Conservation (phyloP, 1,140 invertebrate species). For the Odontomachus brunneus region DNA sequence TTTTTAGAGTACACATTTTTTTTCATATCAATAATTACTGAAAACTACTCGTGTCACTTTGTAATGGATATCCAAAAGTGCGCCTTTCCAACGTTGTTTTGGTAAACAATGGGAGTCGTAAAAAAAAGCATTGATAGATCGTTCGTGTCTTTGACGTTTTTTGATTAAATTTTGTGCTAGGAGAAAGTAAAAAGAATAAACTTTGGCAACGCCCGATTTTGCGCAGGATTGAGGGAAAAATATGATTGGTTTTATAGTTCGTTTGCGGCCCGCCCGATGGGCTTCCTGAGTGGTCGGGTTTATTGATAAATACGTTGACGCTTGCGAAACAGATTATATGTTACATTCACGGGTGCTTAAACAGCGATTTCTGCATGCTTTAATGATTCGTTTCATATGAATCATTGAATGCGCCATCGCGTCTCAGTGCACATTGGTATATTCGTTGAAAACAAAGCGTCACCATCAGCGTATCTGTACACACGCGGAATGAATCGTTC, state of each 20-base stretch:
- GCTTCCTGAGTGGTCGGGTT: slow-evolving; percentile 19
- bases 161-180: not conserved
- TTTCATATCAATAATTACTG: not conserved
- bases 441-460: not conserved
- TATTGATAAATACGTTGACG: slow-evolving; percentile 36
- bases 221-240: not conserved
- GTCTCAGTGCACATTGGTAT: not conserved
- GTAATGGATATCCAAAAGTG: too few species aligned
- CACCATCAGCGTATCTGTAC: too few species aligned
- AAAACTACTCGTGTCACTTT: not conserved
- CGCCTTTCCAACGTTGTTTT: not conserved
- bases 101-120: not conserved
- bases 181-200: not conserved
- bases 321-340: slow-evolving; percentile 38
- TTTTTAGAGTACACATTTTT: not conserved
- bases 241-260: slow-evolving; percentile 6
- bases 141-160: not conserved
- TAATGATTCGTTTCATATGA: not conserved
- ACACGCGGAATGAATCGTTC: not conserved
- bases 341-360: slow-evolving; percentile 11
- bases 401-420: slow-evolving; percentile 15
- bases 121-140: not conserved
- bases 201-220: not conserved
- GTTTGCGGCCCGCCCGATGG: not conserved
- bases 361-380: slow-evolving; percentile 34